Base-by-base conservation (phyloP, 2,113 vertebrate genomes). In the Pomatostomus ruficeps region DNA sequence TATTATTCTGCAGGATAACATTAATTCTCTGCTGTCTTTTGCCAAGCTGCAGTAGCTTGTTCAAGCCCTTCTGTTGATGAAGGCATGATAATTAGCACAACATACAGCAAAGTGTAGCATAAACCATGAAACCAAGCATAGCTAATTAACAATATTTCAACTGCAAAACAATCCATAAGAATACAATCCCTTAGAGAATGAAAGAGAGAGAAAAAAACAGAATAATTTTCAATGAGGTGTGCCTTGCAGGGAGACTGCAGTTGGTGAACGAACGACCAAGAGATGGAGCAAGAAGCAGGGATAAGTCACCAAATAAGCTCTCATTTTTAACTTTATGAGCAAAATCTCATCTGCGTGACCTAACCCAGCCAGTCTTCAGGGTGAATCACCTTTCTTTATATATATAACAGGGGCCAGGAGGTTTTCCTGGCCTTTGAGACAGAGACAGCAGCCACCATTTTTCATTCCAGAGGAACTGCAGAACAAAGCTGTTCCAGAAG, bases 261-360 rank as follows among this genome's bases (percentile, higher is more conserved):
- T 33, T 61, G 31, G 46, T 77, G 63, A 90, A 83, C 36, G 90
- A 88, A 91, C 63, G 67, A 45, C 75, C 72, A 63, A 96, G 59
- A 93, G 68, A 88, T 81, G 82, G 88, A 95, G 72, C 80, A 94
- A 91, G 85, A 88, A 90, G 59, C 78, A 90, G 93, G 68, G 28
- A 42, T 63, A 97, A 91, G 20, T 63, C 52, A 71, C 10, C 0
- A 1, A 29, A 11, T 36, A 61, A 77, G 23, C 11, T 70, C 67
- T 93, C 29, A 9, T 88, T 74, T 84, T 31, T 63, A 71, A 52
- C 6, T 71, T 82, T 55, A 49, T 29, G 51, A 89, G 70, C 6
- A 77, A 40, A 42, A 42, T 35, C 66, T 79, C 38, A 21, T 92
- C 63, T 88, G 17, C 46, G 38, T 33, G 31, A 96, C n/a, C 25